Conservation (phyloP, 2,888 invertebrate species). For the Heliconius hortense region DNA sequence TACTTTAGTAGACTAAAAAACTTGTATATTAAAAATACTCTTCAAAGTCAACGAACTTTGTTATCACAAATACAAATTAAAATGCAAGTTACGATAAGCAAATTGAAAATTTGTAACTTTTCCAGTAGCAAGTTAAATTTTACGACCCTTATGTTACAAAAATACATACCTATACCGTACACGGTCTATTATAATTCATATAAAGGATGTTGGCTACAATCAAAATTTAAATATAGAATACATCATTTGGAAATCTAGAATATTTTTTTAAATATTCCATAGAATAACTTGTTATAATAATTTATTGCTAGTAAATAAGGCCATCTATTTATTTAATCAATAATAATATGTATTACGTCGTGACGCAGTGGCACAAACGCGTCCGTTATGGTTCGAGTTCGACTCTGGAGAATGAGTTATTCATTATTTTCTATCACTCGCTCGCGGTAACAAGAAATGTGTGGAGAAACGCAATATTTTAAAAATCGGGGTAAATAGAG, state of each 20-base stretch:
- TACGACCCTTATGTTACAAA: background rate
- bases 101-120: background rate
- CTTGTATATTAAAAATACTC: background rate
- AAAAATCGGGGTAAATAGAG: background rate
- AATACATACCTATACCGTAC: background rate
- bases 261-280: background rate
- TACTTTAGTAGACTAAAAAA: background rate
- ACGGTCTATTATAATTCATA: background rate
- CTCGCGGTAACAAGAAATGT: background rate
- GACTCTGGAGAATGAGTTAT: background rate
- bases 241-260: background rate
- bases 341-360: background rate
- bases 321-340: no score
- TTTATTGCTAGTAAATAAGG: no score
- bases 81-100: conserved; percentile 22
- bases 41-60: conserved; percentile 24
- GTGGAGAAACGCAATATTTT: no score
- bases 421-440: no score
- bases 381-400: background rate
- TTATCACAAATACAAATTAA: conserved; percentile 28
- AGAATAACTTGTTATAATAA: background rate
- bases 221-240: background rate
- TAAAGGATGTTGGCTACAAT: background rate
- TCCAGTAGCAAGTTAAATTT: background rate
- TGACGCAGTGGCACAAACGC: background rate